phyloP scores from a whole-genome alignment of 2,888 invertebrate genomes.

The Ligdia adustata region DNA sequence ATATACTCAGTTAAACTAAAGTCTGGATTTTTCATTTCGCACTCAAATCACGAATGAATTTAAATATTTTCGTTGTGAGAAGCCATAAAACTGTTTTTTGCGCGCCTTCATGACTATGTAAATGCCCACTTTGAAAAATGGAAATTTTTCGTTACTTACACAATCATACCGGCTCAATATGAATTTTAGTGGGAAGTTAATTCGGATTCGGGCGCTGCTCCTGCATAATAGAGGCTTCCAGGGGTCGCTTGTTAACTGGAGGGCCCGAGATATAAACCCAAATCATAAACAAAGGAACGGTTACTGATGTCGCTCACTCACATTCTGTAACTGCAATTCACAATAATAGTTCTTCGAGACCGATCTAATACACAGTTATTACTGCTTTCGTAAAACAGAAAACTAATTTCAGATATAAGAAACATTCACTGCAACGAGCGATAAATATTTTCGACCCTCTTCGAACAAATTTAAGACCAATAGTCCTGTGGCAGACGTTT shows the following conservation, averaged over 20 bases:
- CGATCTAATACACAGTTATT: slow-evolving; percentile 58
- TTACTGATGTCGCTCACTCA: slow-evolving; percentile 58
- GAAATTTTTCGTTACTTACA: slow-evolving; percentile 59
- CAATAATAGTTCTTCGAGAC: slow-evolving; percentile 60
- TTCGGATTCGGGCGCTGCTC: slow-evolving; percentile 49
- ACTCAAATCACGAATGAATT: neutral
- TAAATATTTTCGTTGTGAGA: neutral
- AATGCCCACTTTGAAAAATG: slow-evolving; percentile 33
- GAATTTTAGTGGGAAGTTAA: slow-evolving; percentile 61
- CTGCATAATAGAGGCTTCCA: slow-evolving; percentile 63
- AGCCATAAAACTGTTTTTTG: slow-evolving; percentile 4
- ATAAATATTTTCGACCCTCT: slow-evolving; percentile 33
- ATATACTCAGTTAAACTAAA: too few species aligned
- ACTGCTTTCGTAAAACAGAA: slow-evolving; percentile 50
- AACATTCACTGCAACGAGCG: slow-evolving; percentile 18
- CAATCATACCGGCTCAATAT: slow-evolving; percentile 59
- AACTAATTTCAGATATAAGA: slow-evolving; percentile 38
- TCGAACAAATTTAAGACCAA: slow-evolving; percentile 29
- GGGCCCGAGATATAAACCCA: slow-evolving; percentile 26
- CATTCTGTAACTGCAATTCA: slow-evolving; percentile 66
- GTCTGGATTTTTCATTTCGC: neutral
- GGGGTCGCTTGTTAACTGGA: slow-evolving; percentile 57
- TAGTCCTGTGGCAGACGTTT: slow-evolving; percentile 33
- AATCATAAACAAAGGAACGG: slow-evolving; percentile 58
- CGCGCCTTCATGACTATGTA: slow-evolving; percentile 14